A percentile compares a stretch with the other conserved stretches of the same genome.
Conservation (phyloP, 1,140 invertebrate species). For the Asobara japonica region DNA sequence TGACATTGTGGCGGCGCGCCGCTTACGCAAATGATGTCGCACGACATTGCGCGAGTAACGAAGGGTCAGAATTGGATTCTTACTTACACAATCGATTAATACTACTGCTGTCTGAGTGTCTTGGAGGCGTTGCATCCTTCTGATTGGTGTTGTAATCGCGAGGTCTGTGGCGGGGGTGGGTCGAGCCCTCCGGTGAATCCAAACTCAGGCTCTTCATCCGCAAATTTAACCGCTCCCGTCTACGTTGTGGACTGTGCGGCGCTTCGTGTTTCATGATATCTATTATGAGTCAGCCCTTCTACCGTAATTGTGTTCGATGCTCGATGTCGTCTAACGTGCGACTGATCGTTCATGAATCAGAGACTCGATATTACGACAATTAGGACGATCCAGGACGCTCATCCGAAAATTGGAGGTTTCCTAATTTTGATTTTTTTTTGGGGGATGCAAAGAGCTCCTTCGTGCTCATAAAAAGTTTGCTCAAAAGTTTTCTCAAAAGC, state of each 20-base stretch:
- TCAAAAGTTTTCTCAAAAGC: too few relatives aligned
- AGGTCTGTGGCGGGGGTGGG: constrained; percentile 81
- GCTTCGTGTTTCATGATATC: constrained; percentile 72
- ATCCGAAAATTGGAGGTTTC: background rate
- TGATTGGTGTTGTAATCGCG: constrained; percentile 66
- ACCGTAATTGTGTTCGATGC: constrained; percentile 38
- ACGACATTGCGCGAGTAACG: too few relatives aligned
- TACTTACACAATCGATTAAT: constrained; percentile 66
- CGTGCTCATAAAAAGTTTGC: too few relatives aligned
- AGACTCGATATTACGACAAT: constrained; percentile 31
- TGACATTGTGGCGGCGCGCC: too few relatives aligned
- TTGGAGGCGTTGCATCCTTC: constrained; percentile 65
- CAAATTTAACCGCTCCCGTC: constrained; percentile 93
- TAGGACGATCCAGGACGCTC: background rate
- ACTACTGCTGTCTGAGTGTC: constrained; percentile 70
- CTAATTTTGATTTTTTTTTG: too few relatives aligned
- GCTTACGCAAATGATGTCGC: too few relatives aligned
- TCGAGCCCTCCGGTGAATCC: constrained; percentile 93
- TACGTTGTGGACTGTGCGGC: constrained; percentile 86
- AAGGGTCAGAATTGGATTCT: too few relatives aligned
- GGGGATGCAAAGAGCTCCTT: too few relatives aligned
- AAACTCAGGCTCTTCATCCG: constrained; percentile 97
- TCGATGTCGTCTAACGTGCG: constrained; percentile 50
- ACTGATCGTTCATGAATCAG: constrained; percentile 37
- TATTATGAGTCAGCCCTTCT: constrained; percentile 45